A percentile compares a stretch with the other conserved stretches of the same genome.
phyloP scores from a whole-genome alignment of 2,797 vertebrate genomes.

The Novumbra hubbsi region DNA sequence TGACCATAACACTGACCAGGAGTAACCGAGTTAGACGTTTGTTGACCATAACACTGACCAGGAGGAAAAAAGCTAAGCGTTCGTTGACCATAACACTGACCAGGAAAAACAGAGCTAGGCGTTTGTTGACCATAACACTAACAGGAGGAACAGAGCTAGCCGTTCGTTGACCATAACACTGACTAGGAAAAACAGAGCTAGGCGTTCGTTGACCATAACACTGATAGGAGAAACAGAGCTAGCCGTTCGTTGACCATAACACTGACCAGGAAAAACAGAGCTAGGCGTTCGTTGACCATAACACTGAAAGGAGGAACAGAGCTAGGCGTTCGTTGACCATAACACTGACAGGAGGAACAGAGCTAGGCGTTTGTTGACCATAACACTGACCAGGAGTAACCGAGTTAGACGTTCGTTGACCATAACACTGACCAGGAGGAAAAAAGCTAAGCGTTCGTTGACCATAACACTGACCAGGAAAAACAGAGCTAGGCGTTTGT shows the following conservation, averaged over 20 bases:
- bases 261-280: slow-evolving; percentile 17
- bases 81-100: slow-evolving; percentile 39
- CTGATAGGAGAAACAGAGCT: no score
- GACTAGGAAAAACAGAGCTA: no score
- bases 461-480: neutral
- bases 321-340: slow-evolving; percentile 55
- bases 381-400: slow-evolving; percentile 13
- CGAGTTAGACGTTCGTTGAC: no score
- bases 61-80: no score
- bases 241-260: no score
- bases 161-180: slow-evolving; percentile 41
- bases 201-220: no score
- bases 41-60: no score
- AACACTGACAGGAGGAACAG: slow-evolving; percentile 14
- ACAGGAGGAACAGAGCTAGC: slow-evolving; percentile 45
- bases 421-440: no score
- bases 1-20: no score
- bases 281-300: slow-evolving; percentile 11
- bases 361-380: slow-evolving; percentile 14
- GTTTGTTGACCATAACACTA: slow-evolving; percentile 6
- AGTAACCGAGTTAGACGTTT: no score
- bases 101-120: slow-evolving; percentile 19
- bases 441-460: no score
- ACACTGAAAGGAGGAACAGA: slow-evolving; percentile 44
- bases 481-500: slow-evolving; percentile 23